Evolutionary conservation across 2,888 invertebrate genomes (phyloP), one percentile per base, ranked within the genome.

Genomic region (Epistrophella euchroma): DNA sequence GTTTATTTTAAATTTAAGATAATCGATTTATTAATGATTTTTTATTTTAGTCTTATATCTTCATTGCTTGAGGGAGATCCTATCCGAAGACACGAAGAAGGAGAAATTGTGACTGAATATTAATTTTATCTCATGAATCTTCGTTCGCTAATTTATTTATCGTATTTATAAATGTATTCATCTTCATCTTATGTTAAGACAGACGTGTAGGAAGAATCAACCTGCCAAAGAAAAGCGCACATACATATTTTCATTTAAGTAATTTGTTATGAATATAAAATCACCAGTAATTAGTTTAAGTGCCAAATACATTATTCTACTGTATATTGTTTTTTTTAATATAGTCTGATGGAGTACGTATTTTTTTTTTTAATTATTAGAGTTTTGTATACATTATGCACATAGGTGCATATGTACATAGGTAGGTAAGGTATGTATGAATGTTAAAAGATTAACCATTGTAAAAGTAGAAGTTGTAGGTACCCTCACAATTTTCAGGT

Each of bases 21-120:
- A 68, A 28, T 5, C 55, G 1, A 55, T 35, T 19, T 45, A 35
- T 17, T 4, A 25, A 11, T 13, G 19, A 45, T 50, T 74, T 73
- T 52, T 15, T 13, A 56, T 88, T 94, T 81, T 91, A 96, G 96
- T 90, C 94, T 97, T 92, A 97, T 97, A 90, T 94, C 96, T 68
- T 94, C 97, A 4, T 92, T 97, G 82, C 92, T 97, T 45, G 96
- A 97, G 93, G 96, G 96, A 22, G 96, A 97, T 93, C 97, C 97
- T 9, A 94, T 97, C 70, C 94, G 94, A 88, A 93, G 95, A 88
- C 94, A 94, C 76, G 94, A 94, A 88, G 95, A 96, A 86, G 95
- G 95, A 83, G 93, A 94, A 90, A 94, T 94, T 89, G 92, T 95
- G 86, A 85, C 85, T 77, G 80, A 80, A 73, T 85, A 73, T 40